Evolutionary conservation across 2,888 invertebrate genomes (phyloP).

Genomic region (Phlogophora meticulosa): DNA sequence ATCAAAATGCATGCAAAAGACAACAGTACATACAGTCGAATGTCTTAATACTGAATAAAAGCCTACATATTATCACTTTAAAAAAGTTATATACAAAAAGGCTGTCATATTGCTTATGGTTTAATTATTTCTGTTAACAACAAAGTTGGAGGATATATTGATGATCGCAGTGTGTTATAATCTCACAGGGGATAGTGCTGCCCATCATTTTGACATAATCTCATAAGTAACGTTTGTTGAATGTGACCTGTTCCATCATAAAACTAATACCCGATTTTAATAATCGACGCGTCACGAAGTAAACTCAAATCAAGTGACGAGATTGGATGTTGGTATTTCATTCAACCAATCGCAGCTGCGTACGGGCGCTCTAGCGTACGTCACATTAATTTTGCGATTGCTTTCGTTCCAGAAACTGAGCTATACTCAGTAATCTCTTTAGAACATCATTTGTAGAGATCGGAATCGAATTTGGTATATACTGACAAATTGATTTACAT

Average conservation of each 20-base stretch:
- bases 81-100: neutral
- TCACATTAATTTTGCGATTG: no score
- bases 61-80: neutral
- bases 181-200: neutral
- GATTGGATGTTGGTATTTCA: neutral
- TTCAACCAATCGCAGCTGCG: neutral
- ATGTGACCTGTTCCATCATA: neutral
- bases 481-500: no score
- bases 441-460: no score
- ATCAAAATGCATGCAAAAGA: slow-evolving; percentile 5
- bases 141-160: neutral
- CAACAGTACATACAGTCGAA: neutral
- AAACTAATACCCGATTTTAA: neutral
- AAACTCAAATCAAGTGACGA: neutral
- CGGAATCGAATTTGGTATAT: no score
- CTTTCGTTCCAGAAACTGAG: no score
- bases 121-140: slow-evolving; percentile 15
- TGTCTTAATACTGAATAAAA: slow-evolving; percentile 25
- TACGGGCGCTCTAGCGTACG: neutral
- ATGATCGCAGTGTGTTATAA: neutral
- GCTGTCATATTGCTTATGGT: slow-evolving; percentile 4
- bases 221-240: neutral
- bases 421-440: no score
- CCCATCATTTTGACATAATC: neutral
- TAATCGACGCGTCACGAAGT: no score